A percentile compares a stretch with the other conserved stretches of the same genome.
Evolutionary conservation across 2,888 invertebrate species (phyloP).

Genomic region (Pheosia gnoma): DNA sequence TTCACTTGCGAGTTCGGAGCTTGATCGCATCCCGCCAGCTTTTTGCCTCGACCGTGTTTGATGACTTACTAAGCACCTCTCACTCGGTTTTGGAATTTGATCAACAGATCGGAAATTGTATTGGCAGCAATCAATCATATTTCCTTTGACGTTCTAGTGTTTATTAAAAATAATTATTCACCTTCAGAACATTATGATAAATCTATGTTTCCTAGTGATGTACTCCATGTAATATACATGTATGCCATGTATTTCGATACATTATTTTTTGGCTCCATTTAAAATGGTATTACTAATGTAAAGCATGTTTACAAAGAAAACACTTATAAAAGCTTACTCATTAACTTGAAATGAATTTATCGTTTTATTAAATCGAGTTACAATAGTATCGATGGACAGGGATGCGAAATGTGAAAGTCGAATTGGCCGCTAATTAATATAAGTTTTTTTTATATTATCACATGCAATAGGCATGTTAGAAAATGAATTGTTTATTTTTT

Average conservation of each 20-base stretch:
- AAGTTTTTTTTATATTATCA: neutral
- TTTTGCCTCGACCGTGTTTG: conserved; percentile 53
- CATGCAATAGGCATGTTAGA: neutral
- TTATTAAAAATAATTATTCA: too few relatives aligned
- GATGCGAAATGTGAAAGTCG: conserved; percentile 69
- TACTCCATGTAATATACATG: too few relatives aligned
- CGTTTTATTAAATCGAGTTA: conserved; percentile 47
- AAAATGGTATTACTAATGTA: too few relatives aligned
- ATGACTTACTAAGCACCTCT: conserved; percentile 3
- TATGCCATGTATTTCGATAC: too few relatives aligned
- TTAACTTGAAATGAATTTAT: too few relatives aligned
- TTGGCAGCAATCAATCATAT: conserved; percentile 2
- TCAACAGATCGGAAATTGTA: neutral
- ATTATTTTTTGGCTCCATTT: too few relatives aligned
- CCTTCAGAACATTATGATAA: too few relatives aligned
- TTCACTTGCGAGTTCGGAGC: conserved; percentile 54
- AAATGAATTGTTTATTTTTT: neutral
- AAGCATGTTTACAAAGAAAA: too few relatives aligned
- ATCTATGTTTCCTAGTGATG: too few relatives aligned
- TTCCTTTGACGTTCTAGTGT: neutral
- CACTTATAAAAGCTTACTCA: too few relatives aligned
- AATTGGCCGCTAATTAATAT: conserved; percentile 16
- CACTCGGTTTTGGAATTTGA: neutral
- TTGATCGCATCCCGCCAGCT: conserved; percentile 51
- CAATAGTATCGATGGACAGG: conserved; percentile 50